Base-by-base conservation (phyloP, 1,140 invertebrate genomes). In the Alviniconcha marisindica region DNA sequence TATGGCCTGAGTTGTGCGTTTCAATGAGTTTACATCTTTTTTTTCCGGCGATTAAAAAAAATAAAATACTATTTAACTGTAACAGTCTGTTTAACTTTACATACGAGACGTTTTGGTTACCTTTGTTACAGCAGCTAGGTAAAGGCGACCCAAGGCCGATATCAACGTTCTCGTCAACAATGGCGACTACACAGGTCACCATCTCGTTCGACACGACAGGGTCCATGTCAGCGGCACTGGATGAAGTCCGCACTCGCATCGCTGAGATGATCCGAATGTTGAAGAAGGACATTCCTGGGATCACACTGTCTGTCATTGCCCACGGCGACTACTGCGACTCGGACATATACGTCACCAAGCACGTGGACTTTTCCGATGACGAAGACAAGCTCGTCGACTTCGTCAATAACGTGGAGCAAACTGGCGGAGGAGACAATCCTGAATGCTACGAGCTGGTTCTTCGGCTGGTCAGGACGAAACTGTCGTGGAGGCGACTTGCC, bases 151-250 rank as follows among this genome's bases (percentile, higher is more conserved):
- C n/a, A n/a, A n/a, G n/a, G n/a, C n/a, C n/a, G n/a, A n/a, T n/a
- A n/a, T n/a, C n/a, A n/a, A n/a, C n/a, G n/a, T n/a, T n/a, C n/a
- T n/a, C n/a, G n/a, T n/a, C 51, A 79, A 84, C 76, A 76, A 71
- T 40, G 69, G 33, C 82, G 4, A 83, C 89, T 10, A 48, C 18
- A 42, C 90, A 92, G 21, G 88, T 92, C n/a, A 89, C 89, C 21
- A 91, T 92, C 76, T 90, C 88, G 0, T 91, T 92, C 78, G 91
- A 92, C 66, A 92, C 91, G 5, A 92, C 91, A 21, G 91, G 91
- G 12, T 91, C 91, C 12, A 92, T 91, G 90, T 87, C 85, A 40
- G 54, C 69, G 5, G 84, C 85, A 40, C 81, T 92, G 5, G 86
- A 88, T 33, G 86, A 91, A 73, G 88, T 91, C 38, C 83, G 86